Evolutionary conservation across 2,888 invertebrate genomes (phyloP).

Genomic region (Hipparchia sbordonii): DNA sequence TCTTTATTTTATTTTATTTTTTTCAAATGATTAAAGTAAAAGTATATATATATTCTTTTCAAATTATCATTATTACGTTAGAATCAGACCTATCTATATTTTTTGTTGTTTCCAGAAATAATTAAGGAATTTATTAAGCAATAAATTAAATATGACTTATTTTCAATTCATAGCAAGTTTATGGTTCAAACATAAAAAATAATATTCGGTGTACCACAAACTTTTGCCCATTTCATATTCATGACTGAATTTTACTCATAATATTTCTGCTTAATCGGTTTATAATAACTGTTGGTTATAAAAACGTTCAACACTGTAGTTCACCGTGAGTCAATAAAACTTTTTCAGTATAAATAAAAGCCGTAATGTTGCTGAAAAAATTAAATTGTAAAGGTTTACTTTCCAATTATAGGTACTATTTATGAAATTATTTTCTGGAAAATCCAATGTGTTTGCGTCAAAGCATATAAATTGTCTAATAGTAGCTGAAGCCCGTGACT

Average conservation of each 20-base stretch:
- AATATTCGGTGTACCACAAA: neutral
- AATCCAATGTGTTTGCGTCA: neutral
- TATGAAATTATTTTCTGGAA: neutral
- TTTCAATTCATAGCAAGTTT: neutral
- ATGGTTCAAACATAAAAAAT: neutral
- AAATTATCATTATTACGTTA: too few species aligned
- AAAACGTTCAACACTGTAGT: conserved; percentile 15
- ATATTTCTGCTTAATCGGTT: conserved; percentile 19
- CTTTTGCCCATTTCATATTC: conserved; percentile 10
- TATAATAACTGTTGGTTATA: conserved; percentile 21
- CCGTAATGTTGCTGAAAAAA: neutral
- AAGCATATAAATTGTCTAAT: neutral
- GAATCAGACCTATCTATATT: too few species aligned
- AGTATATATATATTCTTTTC: too few species aligned
- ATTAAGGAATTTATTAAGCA: too few species aligned
- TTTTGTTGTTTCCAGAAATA: too few species aligned
- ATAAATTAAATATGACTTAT: too few species aligned
- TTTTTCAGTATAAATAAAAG: neutral
- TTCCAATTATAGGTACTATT: neutral
- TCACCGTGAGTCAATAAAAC: conserved; percentile 9
- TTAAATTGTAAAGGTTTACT: neutral
- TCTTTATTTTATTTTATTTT: too few species aligned
- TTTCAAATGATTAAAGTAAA: too few species aligned
- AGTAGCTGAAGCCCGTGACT: neutral
- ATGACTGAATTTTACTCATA: conserved; percentile 14